These are phyloP conservation scores for Protonemura montana DNA, from an alignment of 2,888 invertebrate genomes.

Conservation along the genomic window DNA sequence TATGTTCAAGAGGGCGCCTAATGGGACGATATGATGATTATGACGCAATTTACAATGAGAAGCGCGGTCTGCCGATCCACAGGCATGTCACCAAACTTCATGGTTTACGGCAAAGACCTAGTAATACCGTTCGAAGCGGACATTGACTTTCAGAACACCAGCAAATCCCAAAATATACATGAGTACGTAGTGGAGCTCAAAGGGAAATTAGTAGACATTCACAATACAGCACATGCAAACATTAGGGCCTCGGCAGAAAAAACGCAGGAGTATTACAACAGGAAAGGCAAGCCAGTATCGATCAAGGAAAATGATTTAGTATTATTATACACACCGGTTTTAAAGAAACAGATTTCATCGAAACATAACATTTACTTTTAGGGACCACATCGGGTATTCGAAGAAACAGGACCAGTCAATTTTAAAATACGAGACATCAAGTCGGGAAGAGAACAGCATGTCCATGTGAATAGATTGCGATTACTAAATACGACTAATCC, in stretches of 20 bases:
- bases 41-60: not conserved
- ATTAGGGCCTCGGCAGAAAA: not conserved
- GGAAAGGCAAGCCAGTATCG: not conserved
- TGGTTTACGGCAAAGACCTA: not conserved
- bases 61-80: not conserved
- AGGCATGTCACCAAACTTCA: not conserved
- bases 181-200: not conserved
- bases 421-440: no score
- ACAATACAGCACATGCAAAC: not conserved
- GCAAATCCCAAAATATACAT: not conserved
- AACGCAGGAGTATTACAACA: not conserved
- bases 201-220: not conserved
- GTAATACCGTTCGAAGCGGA: not conserved
- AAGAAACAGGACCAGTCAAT: no score
- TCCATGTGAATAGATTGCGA: no score
- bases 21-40: not conserved
- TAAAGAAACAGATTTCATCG: no score
- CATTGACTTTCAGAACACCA: not conserved
- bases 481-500: no score
- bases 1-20: not conserved
- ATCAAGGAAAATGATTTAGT: not conserved
- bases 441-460: no score
- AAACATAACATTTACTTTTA: no score
- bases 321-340: not conserved
- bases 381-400: no score